phyloP scores from a whole-genome alignment of 2,113 vertebrate species.

The Aptenodytes patagonicus region DNA sequence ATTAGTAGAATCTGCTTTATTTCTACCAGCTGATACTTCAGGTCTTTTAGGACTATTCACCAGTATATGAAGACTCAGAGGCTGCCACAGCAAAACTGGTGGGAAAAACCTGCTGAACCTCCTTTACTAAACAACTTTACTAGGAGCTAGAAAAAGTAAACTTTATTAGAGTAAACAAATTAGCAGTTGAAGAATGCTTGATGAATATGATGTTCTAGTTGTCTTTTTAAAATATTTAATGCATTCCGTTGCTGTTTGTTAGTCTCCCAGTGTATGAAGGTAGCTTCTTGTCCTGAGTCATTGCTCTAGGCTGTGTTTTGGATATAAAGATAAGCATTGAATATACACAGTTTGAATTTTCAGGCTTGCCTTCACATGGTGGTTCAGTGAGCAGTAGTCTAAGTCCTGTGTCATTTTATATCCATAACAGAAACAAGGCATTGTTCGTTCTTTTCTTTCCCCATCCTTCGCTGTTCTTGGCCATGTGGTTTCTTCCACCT shows the following conservation, averaged over 20 bases:
- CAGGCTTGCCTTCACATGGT: not conserved
- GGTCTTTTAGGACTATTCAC: not conserved
- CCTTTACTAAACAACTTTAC: not conserved
- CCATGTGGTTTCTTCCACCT: not conserved
- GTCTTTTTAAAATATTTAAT: not conserved
- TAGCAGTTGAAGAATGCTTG: not conserved
- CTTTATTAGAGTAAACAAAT: not conserved
- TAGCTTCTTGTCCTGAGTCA: not conserved
- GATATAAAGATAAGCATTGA: not conserved
- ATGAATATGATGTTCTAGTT: not conserved
- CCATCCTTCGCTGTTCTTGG: not conserved
- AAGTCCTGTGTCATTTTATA: not conserved
- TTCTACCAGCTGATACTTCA: not conserved
- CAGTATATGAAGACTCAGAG: not conserved
- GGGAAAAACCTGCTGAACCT: not conserved
- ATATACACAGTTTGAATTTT: not conserved
- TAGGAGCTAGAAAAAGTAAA: not conserved
- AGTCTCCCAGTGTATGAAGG: not conserved
- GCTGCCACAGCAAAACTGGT: not conserved
- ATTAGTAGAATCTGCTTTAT: not conserved
- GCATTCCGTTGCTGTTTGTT: not conserved
- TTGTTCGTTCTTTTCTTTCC: not conserved
- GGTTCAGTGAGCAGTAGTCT: not conserved
- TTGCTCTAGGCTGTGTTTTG: not conserved
- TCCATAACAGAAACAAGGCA: not conserved